Conservation (phyloP, 2,797 vertebrate genomes). For the Kryptopterus vitreolus region DNA sequence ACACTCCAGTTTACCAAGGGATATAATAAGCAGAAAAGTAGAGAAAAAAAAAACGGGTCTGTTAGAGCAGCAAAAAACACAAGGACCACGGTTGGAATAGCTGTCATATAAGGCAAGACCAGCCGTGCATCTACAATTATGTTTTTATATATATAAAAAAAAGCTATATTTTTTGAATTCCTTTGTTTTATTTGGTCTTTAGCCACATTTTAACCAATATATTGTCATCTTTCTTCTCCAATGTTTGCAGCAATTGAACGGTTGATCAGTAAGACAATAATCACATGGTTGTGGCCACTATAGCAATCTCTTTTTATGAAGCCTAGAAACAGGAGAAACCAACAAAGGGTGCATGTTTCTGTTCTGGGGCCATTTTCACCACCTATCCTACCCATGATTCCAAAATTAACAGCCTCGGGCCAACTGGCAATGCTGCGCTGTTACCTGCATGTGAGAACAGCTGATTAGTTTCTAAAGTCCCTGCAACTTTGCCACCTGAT, state of each 20-base stretch:
- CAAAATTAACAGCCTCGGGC: slow-evolving; percentile 39
- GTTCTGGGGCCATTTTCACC: slow-evolving; percentile 54
- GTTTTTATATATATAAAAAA: too few relatives aligned
- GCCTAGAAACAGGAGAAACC: slow-evolving; percentile 43
- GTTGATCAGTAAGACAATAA: slow-evolving; percentile 63
- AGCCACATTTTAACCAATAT: slow-evolving; percentile 45
- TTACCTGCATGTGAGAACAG: slow-evolving; percentile 57
- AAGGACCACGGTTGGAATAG: neutral
- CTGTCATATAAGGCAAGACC: neutral
- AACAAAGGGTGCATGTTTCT: slow-evolving; percentile 52
- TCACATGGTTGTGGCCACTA: slow-evolving; percentile 48
- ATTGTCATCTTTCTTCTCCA: slow-evolving; percentile 57
- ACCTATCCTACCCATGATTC: slow-evolving; percentile 51
- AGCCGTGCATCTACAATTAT: too few relatives aligned
- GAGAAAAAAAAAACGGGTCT: neutral
- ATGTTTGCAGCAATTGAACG: slow-evolving; percentile 62
- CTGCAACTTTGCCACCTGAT: slow-evolving; percentile 23
- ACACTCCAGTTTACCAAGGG: neutral
- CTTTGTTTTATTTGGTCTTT: slow-evolving; percentile 8
- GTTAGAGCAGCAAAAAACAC: neutral
- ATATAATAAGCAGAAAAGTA: neutral
- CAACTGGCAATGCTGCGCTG: slow-evolving; percentile 50
- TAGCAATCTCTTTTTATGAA: slow-evolving; percentile 42
- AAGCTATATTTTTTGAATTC: too few relatives aligned
- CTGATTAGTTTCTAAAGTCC: slow-evolving; percentile 31